Evolutionary conservation across 2,113 vertebrate species (phyloP).

Genomic region (Amblyopsis rosae): DNA sequence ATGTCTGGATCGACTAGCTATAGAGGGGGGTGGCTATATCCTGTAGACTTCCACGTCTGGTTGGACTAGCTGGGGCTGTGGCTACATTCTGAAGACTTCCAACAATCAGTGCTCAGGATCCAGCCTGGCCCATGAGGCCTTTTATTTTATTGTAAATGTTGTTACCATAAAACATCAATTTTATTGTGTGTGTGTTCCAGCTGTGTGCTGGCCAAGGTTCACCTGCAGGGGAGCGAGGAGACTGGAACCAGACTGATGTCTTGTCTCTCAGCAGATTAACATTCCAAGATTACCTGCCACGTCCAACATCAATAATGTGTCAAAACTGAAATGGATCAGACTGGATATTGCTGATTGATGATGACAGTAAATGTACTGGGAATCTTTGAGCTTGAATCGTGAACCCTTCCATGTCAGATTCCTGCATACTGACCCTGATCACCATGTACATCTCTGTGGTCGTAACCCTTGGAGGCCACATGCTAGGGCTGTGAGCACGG

Average conservation of each 20-base stretch:
- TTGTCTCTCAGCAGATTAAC: background rate
- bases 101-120: slow-evolving; percentile 37
- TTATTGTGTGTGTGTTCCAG: slow-evolving; percentile 25
- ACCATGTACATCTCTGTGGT: slow-evolving; percentile 32
- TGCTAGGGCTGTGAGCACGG: slow-evolving; percentile 11
- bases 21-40: slow-evolving; percentile 24
- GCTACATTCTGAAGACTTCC: slow-evolving; percentile 43
- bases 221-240: slow-evolving; percentile 15
- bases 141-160: slow-evolving; percentile 30
- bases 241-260: slow-evolving; percentile 11
- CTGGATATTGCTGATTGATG: background rate
- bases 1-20: background rate
- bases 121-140: slow-evolving; percentile 9
- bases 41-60: slow-evolving; percentile 29
- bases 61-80: background rate
- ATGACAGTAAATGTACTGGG: background rate
- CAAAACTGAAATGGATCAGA: background rate
- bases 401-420: background rate
- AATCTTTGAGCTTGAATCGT: background rate
- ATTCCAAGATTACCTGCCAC: slow-evolving; percentile 1
- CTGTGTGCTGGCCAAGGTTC: slow-evolving; percentile 35
- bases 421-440: background rate
- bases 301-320: slow-evolving; percentile 11
- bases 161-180: slow-evolving; percentile 27
- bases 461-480: slow-evolving; percentile 19